These are phyloP conservation scores for Acleris literana DNA, from an alignment of 2,888 invertebrate genomes.

Conservation along the genomic window DNA sequence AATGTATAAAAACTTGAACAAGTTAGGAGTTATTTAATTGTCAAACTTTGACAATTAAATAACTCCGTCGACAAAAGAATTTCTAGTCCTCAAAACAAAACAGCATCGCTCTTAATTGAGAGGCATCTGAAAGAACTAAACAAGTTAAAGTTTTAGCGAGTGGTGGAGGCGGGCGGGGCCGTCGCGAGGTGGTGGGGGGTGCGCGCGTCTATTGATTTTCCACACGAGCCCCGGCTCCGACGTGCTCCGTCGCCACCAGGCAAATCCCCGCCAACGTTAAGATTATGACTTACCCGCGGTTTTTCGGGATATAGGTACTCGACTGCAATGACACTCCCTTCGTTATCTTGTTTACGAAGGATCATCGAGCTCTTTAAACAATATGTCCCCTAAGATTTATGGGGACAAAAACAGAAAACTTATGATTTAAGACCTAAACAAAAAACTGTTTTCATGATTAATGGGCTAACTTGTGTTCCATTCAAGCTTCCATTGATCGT, in stretches of 20 bases:
- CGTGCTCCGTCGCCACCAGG: conserved; percentile 48
- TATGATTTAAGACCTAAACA: conserved; percentile 12
- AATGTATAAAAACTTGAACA: too few species aligned
- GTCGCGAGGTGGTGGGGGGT: conserved; percentile 43
- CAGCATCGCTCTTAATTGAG: conserved; percentile 31
- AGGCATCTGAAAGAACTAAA: conserved; percentile 42
- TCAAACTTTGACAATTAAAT: too few species aligned
- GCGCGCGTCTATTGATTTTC: conserved; percentile 82
- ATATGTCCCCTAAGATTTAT: conserved; percentile 6
- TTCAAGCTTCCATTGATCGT: conserved; percentile 34
- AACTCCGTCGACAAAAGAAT: not conserved
- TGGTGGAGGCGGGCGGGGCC: conserved; percentile 41
- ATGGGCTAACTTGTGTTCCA: conserved; percentile 18
- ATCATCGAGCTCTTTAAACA: not conserved
- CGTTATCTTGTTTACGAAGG: conserved; percentile 12
- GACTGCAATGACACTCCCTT: conserved; percentile 14
- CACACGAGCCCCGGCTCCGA: conserved; percentile 33
- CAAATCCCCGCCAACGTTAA: conserved; percentile 58
- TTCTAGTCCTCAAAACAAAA: not conserved
- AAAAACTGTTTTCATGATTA: conserved; percentile 23
- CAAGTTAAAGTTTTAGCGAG: conserved; percentile 59
- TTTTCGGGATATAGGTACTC: conserved; percentile 11
- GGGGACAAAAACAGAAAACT: conserved; percentile 11
- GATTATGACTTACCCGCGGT: conserved; percentile 44
- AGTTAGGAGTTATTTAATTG: too few species aligned